Conservation (phyloP, 1,140 invertebrate genomes). For the Eumaeus atala region DNA sequence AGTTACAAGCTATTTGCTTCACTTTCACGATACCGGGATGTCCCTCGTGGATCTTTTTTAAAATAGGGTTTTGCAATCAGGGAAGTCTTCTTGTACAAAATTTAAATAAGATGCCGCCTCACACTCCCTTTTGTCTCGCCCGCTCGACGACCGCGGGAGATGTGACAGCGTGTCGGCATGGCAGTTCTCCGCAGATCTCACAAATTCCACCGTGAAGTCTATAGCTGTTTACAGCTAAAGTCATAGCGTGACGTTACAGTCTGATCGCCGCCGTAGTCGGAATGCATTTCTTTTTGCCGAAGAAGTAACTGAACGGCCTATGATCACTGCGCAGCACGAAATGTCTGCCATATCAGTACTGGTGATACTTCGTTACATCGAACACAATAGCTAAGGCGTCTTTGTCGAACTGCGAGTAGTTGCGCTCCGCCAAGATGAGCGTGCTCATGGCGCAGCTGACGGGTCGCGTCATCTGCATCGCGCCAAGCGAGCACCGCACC, state of each 20-base stretch:
- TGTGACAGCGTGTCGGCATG: conserved; percentile 1
- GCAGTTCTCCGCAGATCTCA: too few relatives aligned
- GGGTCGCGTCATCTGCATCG: conserved; percentile 54
- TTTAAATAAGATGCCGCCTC: neutral
- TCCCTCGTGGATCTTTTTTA: conserved; percentile 31
- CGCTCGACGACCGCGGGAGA: neutral
- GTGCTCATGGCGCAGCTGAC: conserved; percentile 66
- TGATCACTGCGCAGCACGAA: conserved; percentile 72
- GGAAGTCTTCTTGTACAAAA: conserved; percentile 15
- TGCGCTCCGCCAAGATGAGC: conserved; percentile 58
- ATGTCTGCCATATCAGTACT: conserved; percentile 70
- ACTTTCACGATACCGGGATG: too few relatives aligned
- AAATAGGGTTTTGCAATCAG: conserved; percentile 21
- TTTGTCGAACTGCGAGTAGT: conserved; percentile 72
- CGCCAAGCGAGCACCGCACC: conserved; percentile 56
- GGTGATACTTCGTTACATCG: conserved; percentile 65
- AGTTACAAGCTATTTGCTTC: conserved; percentile 40
- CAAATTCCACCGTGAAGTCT: too few relatives aligned
- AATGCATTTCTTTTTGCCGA: conserved; percentile 28
- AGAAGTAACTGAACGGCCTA: conserved; percentile 42
- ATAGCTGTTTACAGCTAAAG: neutral
- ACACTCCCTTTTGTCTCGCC: neutral
- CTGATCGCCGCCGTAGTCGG: conserved; percentile 26
- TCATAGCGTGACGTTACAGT: conserved; percentile 28
- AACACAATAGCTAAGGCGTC: conserved; percentile 71